Evolutionary conservation across 2,113 vertebrate genomes (phyloP), one percentile per base, ranked within the genome.

Genomic region (Nothoprocta pentlandii): DNA sequence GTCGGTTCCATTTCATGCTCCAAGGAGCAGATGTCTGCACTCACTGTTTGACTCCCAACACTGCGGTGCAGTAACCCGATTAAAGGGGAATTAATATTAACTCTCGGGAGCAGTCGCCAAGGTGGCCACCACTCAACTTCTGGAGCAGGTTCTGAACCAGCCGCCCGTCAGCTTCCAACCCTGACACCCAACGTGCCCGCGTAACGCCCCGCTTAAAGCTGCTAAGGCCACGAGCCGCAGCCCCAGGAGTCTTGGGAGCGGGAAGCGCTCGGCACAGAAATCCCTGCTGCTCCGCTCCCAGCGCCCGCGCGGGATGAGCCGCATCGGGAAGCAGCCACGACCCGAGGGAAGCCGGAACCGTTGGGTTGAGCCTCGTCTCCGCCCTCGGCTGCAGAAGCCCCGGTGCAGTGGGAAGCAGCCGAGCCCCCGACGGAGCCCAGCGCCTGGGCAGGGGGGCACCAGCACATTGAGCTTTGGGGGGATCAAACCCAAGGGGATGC

Each of bases 131-230:
- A 21, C 63, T 77, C 23, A 76, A 22, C 23, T 30, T 41, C 14
- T 30, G 6, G 46, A 10, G 26, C 7, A 53, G 34, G 4, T 53
- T 44, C 10, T 16, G 32, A 63, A 61, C 86, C 90, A 12, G 42
- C 58, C 42, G 8, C 16, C 15, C 53, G 28, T 6, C 32, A 3
- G 2, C 4, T 14, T 12, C 8, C 6, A 6, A 3, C 32, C n/a
- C 0, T 3, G 30, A 3, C 7, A 30, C 0, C 0, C 0, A 68
- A n/a, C 47, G 28, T 49, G 16, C 34, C 69, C 12, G 17, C 25
- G 17, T 36, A 4, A 30, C 0, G n/a, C 28, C 75, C 12, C 17
- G 1, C 16, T 32, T 5, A 4, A 21, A 75, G 12, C 22, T 8
- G 41, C 41, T 36, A 44, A 21, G 23, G 0, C 44, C 14, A 23